Conservation (phyloP, 2,888 invertebrate genomes). For the Diaperis boleti region DNA sequence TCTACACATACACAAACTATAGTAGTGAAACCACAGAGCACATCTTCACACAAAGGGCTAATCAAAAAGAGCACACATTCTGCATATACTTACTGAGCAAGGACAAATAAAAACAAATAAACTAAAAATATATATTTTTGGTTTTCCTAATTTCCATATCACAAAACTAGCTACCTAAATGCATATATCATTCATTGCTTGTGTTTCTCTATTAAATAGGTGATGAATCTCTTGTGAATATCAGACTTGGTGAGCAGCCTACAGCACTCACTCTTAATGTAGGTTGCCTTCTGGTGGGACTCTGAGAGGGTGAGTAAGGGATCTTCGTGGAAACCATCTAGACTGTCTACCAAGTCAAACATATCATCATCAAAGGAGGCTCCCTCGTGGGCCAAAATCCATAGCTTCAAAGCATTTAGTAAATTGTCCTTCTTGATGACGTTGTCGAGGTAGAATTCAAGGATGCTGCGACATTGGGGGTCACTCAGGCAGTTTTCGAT, state of each 20-base stretch:
- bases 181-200: conserved; percentile 9
- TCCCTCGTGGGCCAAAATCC: conserved; percentile 48
- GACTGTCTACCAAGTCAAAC: conserved; percentile 53
- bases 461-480: conserved; percentile 43
- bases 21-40: too few relatives aligned
- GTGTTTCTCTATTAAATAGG: conserved; percentile 49
- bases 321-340: conserved; percentile 53
- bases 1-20: too few relatives aligned
- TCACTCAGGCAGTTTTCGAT: conserved; percentile 53
- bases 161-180: background rate
- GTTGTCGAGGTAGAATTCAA: conserved; percentile 41
- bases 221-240: conserved; percentile 48
- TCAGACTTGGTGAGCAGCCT: conserved; percentile 49
- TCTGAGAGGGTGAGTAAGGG: conserved; percentile 53
- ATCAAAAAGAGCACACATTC: too few relatives aligned
- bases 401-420: conserved; percentile 49
- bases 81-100: too few relatives aligned
- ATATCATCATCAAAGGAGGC: conserved; percentile 49
- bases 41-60: too few relatives aligned
- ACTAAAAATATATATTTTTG: too few relatives aligned
- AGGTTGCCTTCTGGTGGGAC: conserved; percentile 50
- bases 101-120: too few relatives aligned
- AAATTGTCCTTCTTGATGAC: conserved; percentile 36
- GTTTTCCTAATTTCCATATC: too few relatives aligned
- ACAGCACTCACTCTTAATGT: conserved; percentile 55